phyloP scores from a whole-genome alignment of 2,888 invertebrate genomes.

The Phlogophora meticulosa region DNA sequence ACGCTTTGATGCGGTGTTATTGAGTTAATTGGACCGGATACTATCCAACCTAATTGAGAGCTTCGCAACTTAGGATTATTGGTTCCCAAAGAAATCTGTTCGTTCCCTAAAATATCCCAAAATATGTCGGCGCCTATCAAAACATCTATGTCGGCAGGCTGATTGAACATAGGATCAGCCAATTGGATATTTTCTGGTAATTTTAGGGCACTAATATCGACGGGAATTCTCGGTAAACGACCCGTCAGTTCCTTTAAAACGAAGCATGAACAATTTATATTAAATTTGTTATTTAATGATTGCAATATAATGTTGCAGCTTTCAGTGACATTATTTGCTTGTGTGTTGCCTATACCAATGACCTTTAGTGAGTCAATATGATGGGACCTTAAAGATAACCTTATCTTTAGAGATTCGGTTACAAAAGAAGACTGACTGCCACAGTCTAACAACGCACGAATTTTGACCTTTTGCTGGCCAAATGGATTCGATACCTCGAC shows the following conservation, averaged over 20 bases:
- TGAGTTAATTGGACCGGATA: constrained; percentile 15
- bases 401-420: no score
- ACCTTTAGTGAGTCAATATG: constrained; percentile 7
- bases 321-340: constrained; percentile 1
- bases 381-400: background rate
- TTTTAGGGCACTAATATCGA: no score
- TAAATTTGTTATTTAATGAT: constrained; percentile 4
- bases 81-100: constrained; percentile 6
- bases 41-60: constrained; percentile 29
- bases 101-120: constrained; percentile 32
- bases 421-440: constrained; percentile 37
- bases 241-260: no score
- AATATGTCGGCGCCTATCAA: constrained; percentile 3
- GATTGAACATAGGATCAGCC: no score
- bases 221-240: no score
- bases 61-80: constrained; percentile 14
- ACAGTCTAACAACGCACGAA: constrained; percentile 34
- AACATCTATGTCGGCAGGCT: constrained; percentile 13
- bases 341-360: constrained; percentile 24
- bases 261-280: constrained; percentile 28
- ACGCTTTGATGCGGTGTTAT: background rate
- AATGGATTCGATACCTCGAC: constrained; percentile 17
- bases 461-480: constrained; percentile 1
- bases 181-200: constrained; percentile 44
- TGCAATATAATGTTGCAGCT: constrained; percentile 4